Percentiles rank a stretch among this genome's conserved stretches.
Evolutionary conservation across 2,113 vertebrate genomes (phyloP).

Genomic region (Vidua chalybeata): DNA sequence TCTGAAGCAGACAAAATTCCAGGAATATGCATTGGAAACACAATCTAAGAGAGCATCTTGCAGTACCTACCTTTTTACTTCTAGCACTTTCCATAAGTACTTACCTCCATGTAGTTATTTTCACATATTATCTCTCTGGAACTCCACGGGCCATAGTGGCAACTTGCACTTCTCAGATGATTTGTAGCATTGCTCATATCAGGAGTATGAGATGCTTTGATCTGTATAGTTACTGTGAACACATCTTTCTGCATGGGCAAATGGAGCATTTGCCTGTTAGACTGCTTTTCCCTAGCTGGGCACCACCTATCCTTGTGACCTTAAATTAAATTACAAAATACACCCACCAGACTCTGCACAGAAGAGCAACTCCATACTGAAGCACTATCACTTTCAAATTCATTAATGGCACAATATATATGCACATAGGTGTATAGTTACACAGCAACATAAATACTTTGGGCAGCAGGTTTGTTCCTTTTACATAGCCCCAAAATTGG

Average conservation of each 20-base stretch:
- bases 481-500: accelerated
- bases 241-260: slow-evolving; percentile 21
- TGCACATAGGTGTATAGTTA: neutral
- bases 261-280: neutral
- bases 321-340: neutral
- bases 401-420: neutral
- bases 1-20: neutral
- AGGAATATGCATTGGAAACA: neutral
- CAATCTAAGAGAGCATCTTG: neutral
- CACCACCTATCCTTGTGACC: neutral
- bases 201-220: neutral
- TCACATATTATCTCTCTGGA: slow-evolving; percentile 55
- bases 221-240: slow-evolving; percentile 23
- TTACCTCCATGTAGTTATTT: slow-evolving; percentile 68
- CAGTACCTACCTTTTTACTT: neutral
- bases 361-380: neutral
- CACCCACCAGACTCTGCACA: neutral
- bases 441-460: neutral
- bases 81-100: neutral
- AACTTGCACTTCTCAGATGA: slow-evolving; percentile 29
- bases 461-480: neutral
- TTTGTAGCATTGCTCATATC: neutral
- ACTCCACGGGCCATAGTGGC: neutral
- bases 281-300: neutral
- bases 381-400: neutral